phyloP scores from a whole-genome alignment of 2,888 invertebrate genomes.

The Phasia obesa region DNA sequence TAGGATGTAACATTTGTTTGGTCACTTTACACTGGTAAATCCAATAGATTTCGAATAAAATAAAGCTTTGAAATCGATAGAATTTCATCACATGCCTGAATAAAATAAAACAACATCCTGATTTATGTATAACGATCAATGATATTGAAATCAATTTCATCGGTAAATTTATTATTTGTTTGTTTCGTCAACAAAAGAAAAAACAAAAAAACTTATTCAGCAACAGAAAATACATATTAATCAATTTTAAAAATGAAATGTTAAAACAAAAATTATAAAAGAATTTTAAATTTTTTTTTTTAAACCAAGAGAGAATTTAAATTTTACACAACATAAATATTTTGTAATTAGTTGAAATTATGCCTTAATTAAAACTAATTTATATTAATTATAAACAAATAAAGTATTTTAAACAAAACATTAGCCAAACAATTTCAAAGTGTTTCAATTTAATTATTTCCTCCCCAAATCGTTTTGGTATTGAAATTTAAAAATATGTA shows the following conservation, averaged over 20 bases:
- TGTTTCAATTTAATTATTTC: not conserved
- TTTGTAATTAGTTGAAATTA: slow-evolving; percentile 70
- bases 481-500: not conserved
- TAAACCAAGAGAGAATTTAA: slow-evolving; percentile 50
- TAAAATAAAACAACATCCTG: slow-evolving; percentile 55
- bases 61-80: too few relatives aligned
- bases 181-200: slow-evolving; percentile 12
- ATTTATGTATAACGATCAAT: slow-evolving; percentile 29
- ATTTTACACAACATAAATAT: slow-evolving; percentile 66
- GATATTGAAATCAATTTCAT: slow-evolving; percentile 20
- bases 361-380: slow-evolving; percentile 70
- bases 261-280: slow-evolving; percentile 28
- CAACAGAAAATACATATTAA: slow-evolving; percentile 30
- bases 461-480: not conserved
- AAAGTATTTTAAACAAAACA: slow-evolving; percentile 66
- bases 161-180: slow-evolving; percentile 19
- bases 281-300: slow-evolving; percentile 58
- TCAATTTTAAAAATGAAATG: slow-evolving; percentile 47
- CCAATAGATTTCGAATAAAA: too few relatives aligned
- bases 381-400: slow-evolving; percentile 57
- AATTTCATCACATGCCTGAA: too few relatives aligned
- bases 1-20: too few relatives aligned
- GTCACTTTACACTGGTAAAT: too few relatives aligned
- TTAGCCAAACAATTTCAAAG: slow-evolving; percentile 39
- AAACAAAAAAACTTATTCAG: not conserved